Percentiles rank a stretch among this genome's conserved stretches.
phyloP scores from a whole-genome alignment of 2,797 vertebrate species.

The Pantherophis alleghaniensis region DNA sequence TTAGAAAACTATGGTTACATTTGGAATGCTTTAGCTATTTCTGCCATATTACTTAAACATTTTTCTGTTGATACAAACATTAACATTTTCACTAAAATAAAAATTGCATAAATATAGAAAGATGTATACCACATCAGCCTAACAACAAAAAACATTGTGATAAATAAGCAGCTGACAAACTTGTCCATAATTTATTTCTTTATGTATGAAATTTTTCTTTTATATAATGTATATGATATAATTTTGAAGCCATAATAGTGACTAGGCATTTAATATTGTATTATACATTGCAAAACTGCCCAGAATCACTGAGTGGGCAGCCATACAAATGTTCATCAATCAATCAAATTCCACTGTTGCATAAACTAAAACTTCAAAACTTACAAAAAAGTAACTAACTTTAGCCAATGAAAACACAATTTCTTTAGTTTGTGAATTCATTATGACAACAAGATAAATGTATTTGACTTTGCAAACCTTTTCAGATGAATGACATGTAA shows the following conservation, averaged over 20 bases:
- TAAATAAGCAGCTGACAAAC: background rate
- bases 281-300: conserved; percentile 36
- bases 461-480: background rate
- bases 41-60: background rate
- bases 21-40: background rate
- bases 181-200: conserved; percentile 17
- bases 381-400: background rate
- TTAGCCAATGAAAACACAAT: background rate
- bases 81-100: background rate
- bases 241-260: conserved; percentile 46
- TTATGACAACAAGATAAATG: background rate
- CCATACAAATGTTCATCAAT: background rate
- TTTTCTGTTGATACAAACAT: background rate
- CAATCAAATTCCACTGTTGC: conserved; percentile 60
- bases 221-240: conserved; percentile 16
- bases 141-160: background rate
- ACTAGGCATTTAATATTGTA: conserved; percentile 69
- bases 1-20: background rate
- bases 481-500: background rate
- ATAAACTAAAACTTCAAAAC: conserved; percentile 66
- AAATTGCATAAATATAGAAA: background rate
- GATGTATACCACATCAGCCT: background rate
- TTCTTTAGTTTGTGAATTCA: background rate
- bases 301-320: background rate
- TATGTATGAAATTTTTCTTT: conserved; percentile 37